Conservation (phyloP, 2,113 vertebrate species). For the Cyprinodon variegatus region DNA sequence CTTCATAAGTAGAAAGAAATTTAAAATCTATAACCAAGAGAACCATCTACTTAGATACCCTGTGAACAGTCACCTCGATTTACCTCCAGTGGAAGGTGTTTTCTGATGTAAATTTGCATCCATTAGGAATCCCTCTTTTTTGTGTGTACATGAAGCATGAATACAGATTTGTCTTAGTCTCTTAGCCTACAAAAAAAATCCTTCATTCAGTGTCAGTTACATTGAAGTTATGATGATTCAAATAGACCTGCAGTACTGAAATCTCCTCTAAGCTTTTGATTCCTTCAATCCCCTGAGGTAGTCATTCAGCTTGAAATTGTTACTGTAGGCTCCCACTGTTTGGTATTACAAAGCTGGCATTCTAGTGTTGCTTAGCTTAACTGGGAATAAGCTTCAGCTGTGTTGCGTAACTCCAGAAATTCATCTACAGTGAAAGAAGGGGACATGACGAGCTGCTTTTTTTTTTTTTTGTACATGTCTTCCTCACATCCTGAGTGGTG, state of each 20-base stretch:
- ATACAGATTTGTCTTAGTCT: constrained; percentile 52
- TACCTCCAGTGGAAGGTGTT: neutral
- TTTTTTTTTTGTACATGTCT: constrained; percentile 31
- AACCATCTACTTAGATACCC: neutral
- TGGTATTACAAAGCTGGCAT: constrained; percentile 59
- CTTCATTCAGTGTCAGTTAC: constrained; percentile 53
- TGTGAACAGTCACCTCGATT: constrained; percentile 6
- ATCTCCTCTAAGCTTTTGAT: constrained; percentile 74
- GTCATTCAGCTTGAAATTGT: constrained; percentile 66
- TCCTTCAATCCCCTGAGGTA: constrained; percentile 68
- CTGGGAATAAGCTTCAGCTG: constrained; percentile 53
- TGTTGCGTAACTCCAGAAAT: constrained; percentile 64
- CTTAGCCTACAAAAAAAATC: constrained; percentile 48
- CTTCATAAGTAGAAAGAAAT: neutral
- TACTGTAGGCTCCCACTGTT: constrained; percentile 58
- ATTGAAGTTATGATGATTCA: constrained; percentile 66
- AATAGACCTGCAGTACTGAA: constrained; percentile 63
- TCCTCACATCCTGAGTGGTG: constrained; percentile 32
- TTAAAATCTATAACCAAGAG: neutral
- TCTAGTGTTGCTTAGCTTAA: constrained; percentile 49
- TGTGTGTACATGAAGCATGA: constrained; percentile 25
- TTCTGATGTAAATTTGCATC: constrained; percentile 24
- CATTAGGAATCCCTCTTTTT: constrained; percentile 19
- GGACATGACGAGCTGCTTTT: constrained; percentile 18
- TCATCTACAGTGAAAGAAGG: constrained; percentile 28